A percentile compares a stretch with the other conserved stretches of the same genome.
phyloP scores from a whole-genome alignment of 2,113 vertebrate genomes.

The Antechinus flavipes region DNA sequence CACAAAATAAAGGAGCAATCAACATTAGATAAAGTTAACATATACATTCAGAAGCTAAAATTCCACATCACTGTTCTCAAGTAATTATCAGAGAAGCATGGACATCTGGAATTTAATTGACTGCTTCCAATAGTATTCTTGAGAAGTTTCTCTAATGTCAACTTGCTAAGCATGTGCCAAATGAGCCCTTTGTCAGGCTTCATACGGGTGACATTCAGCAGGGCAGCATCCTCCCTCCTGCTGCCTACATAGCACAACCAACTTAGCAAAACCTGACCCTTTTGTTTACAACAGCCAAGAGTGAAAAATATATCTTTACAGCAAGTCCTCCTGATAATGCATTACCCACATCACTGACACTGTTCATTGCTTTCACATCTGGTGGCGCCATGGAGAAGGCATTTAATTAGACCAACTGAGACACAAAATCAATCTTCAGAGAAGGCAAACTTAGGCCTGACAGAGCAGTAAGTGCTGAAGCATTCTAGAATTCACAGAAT shows the following conservation, averaged over 20 bases:
- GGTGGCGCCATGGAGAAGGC: constrained; percentile 24
- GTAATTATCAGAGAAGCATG: background rate
- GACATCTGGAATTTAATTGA: background rate
- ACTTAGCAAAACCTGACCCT: background rate
- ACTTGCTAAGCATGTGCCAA: background rate
- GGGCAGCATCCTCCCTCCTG: background rate
- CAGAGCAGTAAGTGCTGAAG: background rate
- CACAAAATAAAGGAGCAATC: background rate
- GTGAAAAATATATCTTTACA: constrained; percentile 2
- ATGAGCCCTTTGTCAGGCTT: background rate
- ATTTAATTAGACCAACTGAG: constrained; percentile 30
- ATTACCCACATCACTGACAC: constrained; percentile 5
- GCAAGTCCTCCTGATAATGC: constrained; percentile 4
- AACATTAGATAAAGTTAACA: background rate
- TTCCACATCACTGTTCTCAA: background rate
- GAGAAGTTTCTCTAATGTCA: background rate
- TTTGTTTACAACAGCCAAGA: constrained; percentile 8
- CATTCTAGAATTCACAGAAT: constrained; percentile 2
- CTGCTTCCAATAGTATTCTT: background rate
- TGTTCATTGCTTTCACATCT: constrained; percentile 35
- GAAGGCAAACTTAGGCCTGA: constrained; percentile 21
- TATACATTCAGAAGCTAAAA: background rate
- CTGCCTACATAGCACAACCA: constrained; percentile 1
- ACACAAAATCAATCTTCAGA: constrained; percentile 17
- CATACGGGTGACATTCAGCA: background rate